These are phyloP conservation scores for Megaustenia siamemsis DNA, from an alignment of 2,888 invertebrate species.

Conservation along the genomic window DNA sequence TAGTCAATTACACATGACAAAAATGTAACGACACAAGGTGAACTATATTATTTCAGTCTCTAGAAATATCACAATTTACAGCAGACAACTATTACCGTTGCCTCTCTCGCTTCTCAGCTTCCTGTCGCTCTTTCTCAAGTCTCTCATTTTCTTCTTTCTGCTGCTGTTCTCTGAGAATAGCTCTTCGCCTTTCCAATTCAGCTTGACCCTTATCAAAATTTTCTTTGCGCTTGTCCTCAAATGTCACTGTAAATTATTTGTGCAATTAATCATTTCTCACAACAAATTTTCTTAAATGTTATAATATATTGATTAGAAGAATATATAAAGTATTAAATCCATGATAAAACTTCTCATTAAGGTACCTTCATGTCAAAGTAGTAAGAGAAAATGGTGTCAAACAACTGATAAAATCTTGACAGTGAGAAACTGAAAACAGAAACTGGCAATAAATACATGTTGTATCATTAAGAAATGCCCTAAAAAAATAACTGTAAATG, in stretches of 20 bases:
- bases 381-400: no score
- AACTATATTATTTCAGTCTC: neutral
- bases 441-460: no score
- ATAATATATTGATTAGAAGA: no score
- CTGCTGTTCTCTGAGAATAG: constrained; percentile 92
- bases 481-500: no score
- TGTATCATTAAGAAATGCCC: no score
- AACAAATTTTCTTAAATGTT: neutral
- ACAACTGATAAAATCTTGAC: no score
- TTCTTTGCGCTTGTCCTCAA: constrained; percentile 97
- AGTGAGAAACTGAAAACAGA: no score
- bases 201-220: constrained; percentile 99
- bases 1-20: neutral
- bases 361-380: no score
- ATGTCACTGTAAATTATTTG: constrained; percentile 82
- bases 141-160: constrained; percentile 85
- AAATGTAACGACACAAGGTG: neutral
- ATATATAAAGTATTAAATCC: no score
- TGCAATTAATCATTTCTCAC: neutral
- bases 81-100: constrained; percentile 70
- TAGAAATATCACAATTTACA: neutral
- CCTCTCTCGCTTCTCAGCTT: constrained; percentile 94
- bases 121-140: constrained; percentile 82
- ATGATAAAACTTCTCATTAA: no score
- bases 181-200: constrained; percentile 93